Evolutionary conservation across 2,113 vertebrate species (phyloP).

Genomic region (rat (Rattus norvegicus)): DNA sequence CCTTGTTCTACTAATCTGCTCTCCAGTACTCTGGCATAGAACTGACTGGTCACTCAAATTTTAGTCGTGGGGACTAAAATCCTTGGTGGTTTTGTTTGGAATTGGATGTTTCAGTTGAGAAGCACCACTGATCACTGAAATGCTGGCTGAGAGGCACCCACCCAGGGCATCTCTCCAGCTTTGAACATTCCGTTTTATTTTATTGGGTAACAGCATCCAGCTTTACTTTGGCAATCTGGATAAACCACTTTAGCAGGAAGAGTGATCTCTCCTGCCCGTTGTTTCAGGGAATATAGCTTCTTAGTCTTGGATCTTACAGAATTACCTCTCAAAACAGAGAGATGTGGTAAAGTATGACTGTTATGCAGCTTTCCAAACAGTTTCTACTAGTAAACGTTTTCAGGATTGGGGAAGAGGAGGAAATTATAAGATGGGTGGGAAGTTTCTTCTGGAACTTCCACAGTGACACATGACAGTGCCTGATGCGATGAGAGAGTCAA

Average conservation of each 20-base stretch:
- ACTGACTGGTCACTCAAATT: neutral
- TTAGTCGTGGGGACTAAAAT: neutral
- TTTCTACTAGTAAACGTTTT: neutral
- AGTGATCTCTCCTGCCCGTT: neutral
- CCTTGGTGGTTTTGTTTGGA: neutral
- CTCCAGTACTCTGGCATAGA: neutral
- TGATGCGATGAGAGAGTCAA: neutral
- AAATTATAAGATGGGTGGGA: neutral
- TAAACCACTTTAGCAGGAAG: neutral
- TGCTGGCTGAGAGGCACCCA: neutral
- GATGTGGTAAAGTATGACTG: neutral
- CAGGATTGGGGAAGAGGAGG: neutral
- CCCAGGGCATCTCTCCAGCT: neutral
- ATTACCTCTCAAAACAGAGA: neutral
- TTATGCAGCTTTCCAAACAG: neutral
- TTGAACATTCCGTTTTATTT: neutral
- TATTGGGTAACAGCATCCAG: neutral
- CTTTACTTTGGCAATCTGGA: neutral
- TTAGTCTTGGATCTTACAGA: neutral
- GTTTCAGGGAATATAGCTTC: neutral
- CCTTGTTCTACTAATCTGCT: neutral
- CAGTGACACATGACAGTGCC: neutral
- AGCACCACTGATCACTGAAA: neutral
- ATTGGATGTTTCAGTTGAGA: conserved; percentile 11
- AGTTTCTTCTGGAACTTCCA: neutral